Base-by-base conservation (phyloP, 2,888 invertebrate species). In the Apantesis nais region DNA sequence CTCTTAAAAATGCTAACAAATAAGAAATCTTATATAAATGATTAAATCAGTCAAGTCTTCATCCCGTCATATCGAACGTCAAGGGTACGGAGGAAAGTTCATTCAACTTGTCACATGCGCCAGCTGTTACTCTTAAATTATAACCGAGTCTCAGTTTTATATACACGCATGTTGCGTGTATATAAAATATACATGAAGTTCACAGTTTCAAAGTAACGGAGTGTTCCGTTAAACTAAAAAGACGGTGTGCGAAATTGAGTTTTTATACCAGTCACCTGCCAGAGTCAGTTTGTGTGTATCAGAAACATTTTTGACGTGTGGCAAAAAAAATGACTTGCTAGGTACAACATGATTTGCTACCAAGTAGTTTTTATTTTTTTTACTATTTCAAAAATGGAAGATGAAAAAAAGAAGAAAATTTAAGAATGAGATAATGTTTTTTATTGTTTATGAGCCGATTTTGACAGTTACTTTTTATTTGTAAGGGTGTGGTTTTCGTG, bases 61-160 rank as follows among this genome's bases (percentile, higher is more conserved):
- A 31, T 4, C 48, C 22, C 14, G 48, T 48, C 22, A 48, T 31
- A 22, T 29, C 12, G 34, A 64, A 19, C 29, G n/a, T 31, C 34
- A 48, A 52, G 65, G 52, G 22, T 22, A 52, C 34, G 34, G 3
- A 19, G 34, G 34, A 4, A 29, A 52, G 52, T 65, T 65, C 52
- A 52, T 65, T 65, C 52, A 65, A 48, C 65, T 65, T 52, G 19
- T 64, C 39, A 31, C 44, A 48, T 19, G 8, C 11, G 25, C 31
- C 65, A 65, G 34, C 52, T 65, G 65, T 65, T 65, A 34, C 65
- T 55, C 16, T 65, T 37, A 48, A 65, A 65, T 65, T 65, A 65
- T 48, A 34, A 34, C 34, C 16, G 34, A 48, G 65, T 34, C 65
- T 62, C 61, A 37, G 37, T 34, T 11, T n/a, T n/a, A n/a, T n/a